Evolutionary conservation across 2,113 vertebrate species (phyloP).

Genomic region (Gymnocephalus cernua): DNA sequence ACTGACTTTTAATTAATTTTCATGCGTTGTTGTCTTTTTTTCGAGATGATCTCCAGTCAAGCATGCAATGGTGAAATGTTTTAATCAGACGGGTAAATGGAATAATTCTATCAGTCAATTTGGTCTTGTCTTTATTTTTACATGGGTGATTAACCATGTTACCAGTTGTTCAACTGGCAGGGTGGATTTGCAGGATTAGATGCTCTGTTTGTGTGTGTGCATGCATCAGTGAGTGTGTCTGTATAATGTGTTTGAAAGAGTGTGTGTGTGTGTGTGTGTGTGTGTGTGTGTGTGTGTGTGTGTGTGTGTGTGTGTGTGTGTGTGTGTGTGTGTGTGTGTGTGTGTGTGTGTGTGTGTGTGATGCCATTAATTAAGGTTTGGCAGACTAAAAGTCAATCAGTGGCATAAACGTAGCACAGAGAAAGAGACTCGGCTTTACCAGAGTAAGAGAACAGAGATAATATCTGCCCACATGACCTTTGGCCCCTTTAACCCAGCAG

Average conservation of each 20-base stretch:
- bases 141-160: constrained; percentile 81
- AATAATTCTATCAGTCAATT: constrained; percentile 82
- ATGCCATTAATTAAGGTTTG: constrained; percentile 68
- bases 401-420: constrained; percentile 40
- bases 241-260: constrained; percentile 23
- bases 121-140: constrained; percentile 80
- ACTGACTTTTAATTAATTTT: constrained; percentile 82
- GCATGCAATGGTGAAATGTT: constrained; percentile 75
- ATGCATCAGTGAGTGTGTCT: constrained; percentile 31
- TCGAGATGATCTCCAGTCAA: constrained; percentile 70
- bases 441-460: constrained; percentile 29
- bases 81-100: constrained; percentile 79
- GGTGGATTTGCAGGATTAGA: constrained; percentile 79
- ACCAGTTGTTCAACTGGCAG: constrained; percentile 73
- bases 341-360: constrained; percentile 34
- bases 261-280: constrained; percentile 17
- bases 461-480: constrained; percentile 23
- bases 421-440: constrained; percentile 26
- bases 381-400: constrained; percentile 68
- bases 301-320: constrained; percentile 23
- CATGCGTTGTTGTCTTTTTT: constrained; percentile 55
- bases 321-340: constrained; percentile 16
- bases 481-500: constrained; percentile 1
- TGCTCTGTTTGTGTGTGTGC: constrained; percentile 34
- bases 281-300: constrained; percentile 20